phyloP scores from a whole-genome alignment of 1,140 invertebrate species.

The Papilio aristodemus region DNA sequence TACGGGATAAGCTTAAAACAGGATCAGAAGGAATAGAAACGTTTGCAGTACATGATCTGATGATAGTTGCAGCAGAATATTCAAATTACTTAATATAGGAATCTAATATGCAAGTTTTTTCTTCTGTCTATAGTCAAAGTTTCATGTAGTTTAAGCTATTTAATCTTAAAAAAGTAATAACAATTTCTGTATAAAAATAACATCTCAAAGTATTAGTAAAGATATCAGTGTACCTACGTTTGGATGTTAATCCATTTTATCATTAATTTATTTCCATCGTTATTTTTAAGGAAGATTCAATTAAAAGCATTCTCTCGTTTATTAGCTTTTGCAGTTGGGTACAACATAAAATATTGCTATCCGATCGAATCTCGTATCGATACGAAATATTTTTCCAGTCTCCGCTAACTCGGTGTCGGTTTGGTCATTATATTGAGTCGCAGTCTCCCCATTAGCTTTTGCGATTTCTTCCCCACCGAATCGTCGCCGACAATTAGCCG shows the following conservation, averaged over 20 bases:
- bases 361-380: slow-evolving; percentile 17
- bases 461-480: slow-evolving; percentile 44
- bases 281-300: slow-evolving; percentile 25
- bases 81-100: neutral
- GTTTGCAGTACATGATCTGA: neutral
- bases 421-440: slow-evolving; percentile 38
- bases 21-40: neutral
- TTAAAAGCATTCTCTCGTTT: slow-evolving; percentile 22
- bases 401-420: slow-evolving; percentile 12
- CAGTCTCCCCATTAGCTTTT: slow-evolving; percentile 32
- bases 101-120: too few relatives aligned
- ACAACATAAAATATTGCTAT: slow-evolving; percentile 29
- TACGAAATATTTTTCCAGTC: slow-evolving; percentile 23
- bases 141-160: neutral
- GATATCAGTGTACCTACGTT: neutral
- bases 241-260: neutral
- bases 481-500: slow-evolving; percentile 48
- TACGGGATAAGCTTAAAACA: neutral
- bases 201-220: neutral
- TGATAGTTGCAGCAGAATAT: neutral
- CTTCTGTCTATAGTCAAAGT: too few relatives aligned
- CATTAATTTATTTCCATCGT: slow-evolving; percentile 18
- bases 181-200: too few relatives aligned
- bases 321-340: slow-evolving; percentile 24
- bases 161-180: neutral